Evolutionary conservation across 2,888 invertebrate species (phyloP).

Genomic region (Danaus chrysippus): DNA sequence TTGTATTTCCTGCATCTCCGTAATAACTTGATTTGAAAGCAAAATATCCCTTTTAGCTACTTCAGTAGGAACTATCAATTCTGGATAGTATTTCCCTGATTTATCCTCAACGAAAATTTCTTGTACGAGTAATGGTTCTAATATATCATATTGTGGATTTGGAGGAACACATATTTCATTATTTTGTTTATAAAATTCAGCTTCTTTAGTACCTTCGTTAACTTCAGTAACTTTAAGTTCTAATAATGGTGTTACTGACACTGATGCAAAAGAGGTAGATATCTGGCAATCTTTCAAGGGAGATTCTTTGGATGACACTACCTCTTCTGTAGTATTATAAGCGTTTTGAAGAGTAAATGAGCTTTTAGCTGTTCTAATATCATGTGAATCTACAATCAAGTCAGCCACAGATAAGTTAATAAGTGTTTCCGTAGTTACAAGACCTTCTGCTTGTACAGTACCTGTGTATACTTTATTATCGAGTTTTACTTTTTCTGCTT

Average conservation of each 20-base stretch:
- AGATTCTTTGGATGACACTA: constrained; percentile 80
- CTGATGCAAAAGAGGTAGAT: constrained; percentile 74
- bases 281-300: constrained; percentile 70
- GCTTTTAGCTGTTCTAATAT: constrained; percentile 74
- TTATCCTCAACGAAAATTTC: constrained; percentile 85
- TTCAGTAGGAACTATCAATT: constrained; percentile 89
- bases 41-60: constrained; percentile 82
- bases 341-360: constrained; percentile 82
- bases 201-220: constrained; percentile 80
- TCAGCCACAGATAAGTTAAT: constrained; percentile 68
- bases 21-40: constrained; percentile 82
- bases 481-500: constrained; percentile 33
- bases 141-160: constrained; percentile 80
- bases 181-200: constrained; percentile 65
- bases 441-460: constrained; percentile 57
- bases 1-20: constrained; percentile 82
- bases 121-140: constrained; percentile 82
- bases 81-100: constrained; percentile 88
- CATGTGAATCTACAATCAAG: constrained; percentile 52
- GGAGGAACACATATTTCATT: constrained; percentile 76
- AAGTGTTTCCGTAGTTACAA: constrained; percentile 79
- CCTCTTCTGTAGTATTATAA: constrained; percentile 81
- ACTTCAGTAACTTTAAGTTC: constrained; percentile 83
- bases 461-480: constrained; percentile 47
- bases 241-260: constrained; percentile 79